Conservation (phyloP, 1,140 invertebrate genomes). For the Delia radicum region DNA sequence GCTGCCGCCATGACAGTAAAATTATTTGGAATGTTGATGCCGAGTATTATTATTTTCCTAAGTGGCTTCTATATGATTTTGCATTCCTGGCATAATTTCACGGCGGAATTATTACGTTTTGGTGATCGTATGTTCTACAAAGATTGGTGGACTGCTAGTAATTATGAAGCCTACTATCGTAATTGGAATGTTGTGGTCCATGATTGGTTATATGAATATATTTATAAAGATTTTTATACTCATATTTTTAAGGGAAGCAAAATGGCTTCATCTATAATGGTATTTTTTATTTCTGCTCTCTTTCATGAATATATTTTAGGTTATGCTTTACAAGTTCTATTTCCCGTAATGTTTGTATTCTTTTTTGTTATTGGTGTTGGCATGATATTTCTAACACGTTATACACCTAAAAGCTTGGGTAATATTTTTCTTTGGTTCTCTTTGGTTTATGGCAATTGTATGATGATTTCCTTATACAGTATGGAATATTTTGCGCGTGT, state of each 20-base stretch:
- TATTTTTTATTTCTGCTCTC: conserved; percentile 69
- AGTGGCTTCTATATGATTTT: conserved; percentile 82
- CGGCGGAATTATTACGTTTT: conserved; percentile 83
- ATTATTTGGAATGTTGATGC: conserved; percentile 73
- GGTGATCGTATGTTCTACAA: conserved; percentile 85
- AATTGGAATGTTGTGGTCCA: conserved; percentile 94
- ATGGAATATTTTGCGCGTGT: conserved; percentile 83
- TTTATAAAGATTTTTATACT: conserved; percentile 83
- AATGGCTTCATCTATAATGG: conserved; percentile 58
- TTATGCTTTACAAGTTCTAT: conserved; percentile 80
- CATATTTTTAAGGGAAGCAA: conserved; percentile 60
- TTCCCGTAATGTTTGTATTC: conserved; percentile 76
- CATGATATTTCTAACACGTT: conserved; percentile 61
- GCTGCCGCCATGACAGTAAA: conserved; percentile 63
- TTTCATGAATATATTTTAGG: conserved; percentile 85
- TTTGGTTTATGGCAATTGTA: conserved; percentile 74
- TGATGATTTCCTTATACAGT: conserved; percentile 75
- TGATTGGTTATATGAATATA: conserved; percentile 90
- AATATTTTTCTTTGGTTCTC: conserved; percentile 83
- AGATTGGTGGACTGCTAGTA: conserved; percentile 94
- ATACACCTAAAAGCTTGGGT: conserved; percentile 59
- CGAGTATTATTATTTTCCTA: conserved; percentile 72
- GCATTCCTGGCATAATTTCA: conserved; percentile 87
- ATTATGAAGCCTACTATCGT: conserved; percentile 80
- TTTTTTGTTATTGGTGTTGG: conserved; percentile 66